Conservation (phyloP, 2,113 vertebrate species). For the Elgaria multicarinata region DNA sequence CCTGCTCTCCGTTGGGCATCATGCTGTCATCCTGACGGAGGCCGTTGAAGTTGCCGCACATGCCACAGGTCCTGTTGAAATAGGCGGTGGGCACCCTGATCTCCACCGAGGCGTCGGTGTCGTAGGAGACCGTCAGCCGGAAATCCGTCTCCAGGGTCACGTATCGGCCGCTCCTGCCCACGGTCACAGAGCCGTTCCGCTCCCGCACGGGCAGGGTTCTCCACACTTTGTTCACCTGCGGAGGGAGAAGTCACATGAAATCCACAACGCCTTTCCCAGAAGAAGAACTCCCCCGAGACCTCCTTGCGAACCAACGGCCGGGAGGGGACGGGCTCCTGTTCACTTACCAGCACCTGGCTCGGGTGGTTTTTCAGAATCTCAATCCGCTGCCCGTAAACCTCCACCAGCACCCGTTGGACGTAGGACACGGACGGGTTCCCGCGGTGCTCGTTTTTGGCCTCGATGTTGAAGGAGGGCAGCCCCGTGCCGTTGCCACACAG, state of each 20-base stretch:
- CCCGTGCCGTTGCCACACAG: slow-evolving; percentile 72
- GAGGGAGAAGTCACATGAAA: neutral
- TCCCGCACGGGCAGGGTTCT: slow-evolving; percentile 78
- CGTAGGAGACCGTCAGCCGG: slow-evolving; percentile 77
- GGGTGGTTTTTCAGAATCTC: slow-evolving; percentile 70
- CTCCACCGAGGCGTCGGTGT: slow-evolving; percentile 75
- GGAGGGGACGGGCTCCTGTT: slow-evolving; percentile 43
- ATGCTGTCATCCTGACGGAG: slow-evolving; percentile 74
- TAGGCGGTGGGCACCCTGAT: slow-evolving; percentile 76
- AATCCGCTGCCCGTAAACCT: slow-evolving; percentile 61
- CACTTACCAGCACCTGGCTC: slow-evolving; percentile 77
- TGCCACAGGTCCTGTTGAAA: slow-evolving; percentile 80
- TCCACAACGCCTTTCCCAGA: neutral
- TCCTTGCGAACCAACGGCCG: too few relatives aligned
- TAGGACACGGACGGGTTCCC: slow-evolving; percentile 44
- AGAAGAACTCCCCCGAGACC: neutral
- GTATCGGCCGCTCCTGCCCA: slow-evolving; percentile 71
- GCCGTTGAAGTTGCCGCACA: slow-evolving; percentile 87
- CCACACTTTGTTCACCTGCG: slow-evolving; percentile 82
- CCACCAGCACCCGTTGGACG: slow-evolving; percentile 67
- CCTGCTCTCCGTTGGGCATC: slow-evolving; percentile 68
- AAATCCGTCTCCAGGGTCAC: slow-evolving; percentile 78
- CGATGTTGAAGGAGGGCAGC: slow-evolving; percentile 80
- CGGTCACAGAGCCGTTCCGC: slow-evolving; percentile 59
- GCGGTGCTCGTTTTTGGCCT: slow-evolving; percentile 78